Conservation (phyloP, 1,140 invertebrate species). For the Colletes latitarsis region DNA sequence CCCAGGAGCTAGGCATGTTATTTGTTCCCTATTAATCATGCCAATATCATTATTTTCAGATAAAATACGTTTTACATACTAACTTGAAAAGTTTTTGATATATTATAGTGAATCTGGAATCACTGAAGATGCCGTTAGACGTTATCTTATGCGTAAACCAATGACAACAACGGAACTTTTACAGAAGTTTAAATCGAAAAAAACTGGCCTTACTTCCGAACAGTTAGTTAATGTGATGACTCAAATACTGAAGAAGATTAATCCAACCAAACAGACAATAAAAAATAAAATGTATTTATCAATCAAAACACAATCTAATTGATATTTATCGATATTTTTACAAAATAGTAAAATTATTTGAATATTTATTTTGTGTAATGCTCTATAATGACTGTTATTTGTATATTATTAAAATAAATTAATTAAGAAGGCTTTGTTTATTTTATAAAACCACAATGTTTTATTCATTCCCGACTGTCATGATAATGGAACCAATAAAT, state of each 20-base stretch:
- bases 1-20: conserved; percentile 76
- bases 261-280: conserved; percentile 95
- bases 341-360: background rate
- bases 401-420: conserved; percentile 7
- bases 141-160: conserved; percentile 96
- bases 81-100: background rate
- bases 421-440: background rate
- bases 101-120: conserved; percentile 90
- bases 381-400: background rate
- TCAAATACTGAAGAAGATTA: conserved; percentile 96
- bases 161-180: conserved; percentile 97
- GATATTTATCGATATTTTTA: conserved; percentile 15
- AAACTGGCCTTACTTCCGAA: conserved; percentile 93
- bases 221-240: conserved; percentile 96
- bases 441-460: too few species aligned
- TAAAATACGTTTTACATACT: background rate
- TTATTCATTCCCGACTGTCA: too few species aligned
- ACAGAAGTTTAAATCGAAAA: conserved; percentile 97
- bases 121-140: conserved; percentile 95
- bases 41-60: too few species aligned
- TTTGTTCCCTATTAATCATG: background rate
- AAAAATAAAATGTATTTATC: conserved; percentile 98
- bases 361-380: conserved; percentile 2
- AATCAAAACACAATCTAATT: conserved; percentile 84
- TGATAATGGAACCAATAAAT: too few species aligned